Evolutionary conservation across 2,797 vertebrate genomes (phyloP).

Genomic region (Pseudopleuronectes americanus): DNA sequence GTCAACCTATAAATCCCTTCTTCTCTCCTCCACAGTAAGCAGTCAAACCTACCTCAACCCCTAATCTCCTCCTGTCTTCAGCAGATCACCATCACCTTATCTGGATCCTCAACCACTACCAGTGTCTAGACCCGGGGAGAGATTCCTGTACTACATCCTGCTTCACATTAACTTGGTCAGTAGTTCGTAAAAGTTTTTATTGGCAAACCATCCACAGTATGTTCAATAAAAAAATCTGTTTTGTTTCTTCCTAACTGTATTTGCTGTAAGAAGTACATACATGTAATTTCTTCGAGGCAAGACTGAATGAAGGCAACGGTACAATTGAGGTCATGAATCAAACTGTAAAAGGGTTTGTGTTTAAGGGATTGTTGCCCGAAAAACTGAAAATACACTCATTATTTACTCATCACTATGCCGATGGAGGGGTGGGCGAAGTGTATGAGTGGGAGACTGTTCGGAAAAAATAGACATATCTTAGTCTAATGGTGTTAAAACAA

Average conservation of each 20-base stretch:
- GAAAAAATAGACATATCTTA: conserved; percentile 17
- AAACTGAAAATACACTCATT: neutral
- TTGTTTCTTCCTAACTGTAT: neutral
- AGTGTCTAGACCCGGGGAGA: no score
- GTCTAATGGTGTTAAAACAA: conserved; percentile 13
- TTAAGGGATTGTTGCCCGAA: neutral
- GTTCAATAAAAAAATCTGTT: neutral
- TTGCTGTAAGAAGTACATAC: neutral
- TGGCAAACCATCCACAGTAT: neutral
- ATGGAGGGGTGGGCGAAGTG: no score
- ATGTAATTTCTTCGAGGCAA: neutral
- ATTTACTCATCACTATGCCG: no score
- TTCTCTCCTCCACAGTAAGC: no score
- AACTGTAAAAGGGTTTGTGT: conserved; percentile 24
- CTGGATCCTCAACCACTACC: no score
- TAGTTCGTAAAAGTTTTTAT: neutral
- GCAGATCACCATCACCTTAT: no score
- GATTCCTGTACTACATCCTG: no score
- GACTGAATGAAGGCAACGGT: neutral
- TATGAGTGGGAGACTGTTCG: conserved; percentile 11
- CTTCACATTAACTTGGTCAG: no score
- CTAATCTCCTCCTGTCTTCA: no score
- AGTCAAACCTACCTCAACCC: no score
- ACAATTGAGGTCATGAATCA: conserved; percentile 28
- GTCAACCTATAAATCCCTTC: no score